Conservation (phyloP, 2,797 vertebrate species). For the Oreochromis mossambicus region DNA sequence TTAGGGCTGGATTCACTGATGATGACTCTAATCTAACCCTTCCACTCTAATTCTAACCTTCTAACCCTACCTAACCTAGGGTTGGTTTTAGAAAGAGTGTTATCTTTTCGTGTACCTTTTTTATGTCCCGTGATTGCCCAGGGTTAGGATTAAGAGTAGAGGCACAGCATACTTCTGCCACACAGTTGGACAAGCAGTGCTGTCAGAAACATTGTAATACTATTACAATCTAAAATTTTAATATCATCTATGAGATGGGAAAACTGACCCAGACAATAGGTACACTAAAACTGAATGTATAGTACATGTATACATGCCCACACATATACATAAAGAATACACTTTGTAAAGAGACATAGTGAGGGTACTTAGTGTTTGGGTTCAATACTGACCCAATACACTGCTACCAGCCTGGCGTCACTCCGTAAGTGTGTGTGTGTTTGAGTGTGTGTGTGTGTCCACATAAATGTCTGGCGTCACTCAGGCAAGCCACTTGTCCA, state of each 20-base stretch:
- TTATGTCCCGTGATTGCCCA: neutral
- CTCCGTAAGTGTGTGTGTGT: conserved; percentile 2
- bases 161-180: neutral
- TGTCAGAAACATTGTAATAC: neutral
- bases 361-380: conserved; percentile 53
- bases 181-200: neutral
- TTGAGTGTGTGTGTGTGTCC: neutral
- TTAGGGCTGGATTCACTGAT: neutral
- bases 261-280: neutral
- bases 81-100: neutral
- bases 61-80: neutral
- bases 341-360: neutral
- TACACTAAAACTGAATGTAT: neutral
- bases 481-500: conserved; percentile 51
- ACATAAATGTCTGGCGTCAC: conserved; percentile 49
- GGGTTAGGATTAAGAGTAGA: neutral
- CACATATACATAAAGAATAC: neutral
- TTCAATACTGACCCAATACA: conserved; percentile 60
- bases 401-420: conserved; percentile 59
- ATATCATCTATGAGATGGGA: neutral
- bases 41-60: neutral
- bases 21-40: neutral
- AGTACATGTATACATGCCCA: neutral
- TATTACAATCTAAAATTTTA: neutral
- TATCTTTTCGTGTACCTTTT: neutral